Evolutionary conservation across 2,797 vertebrate genomes (phyloP).

Genomic region (Anableps anableps): DNA sequence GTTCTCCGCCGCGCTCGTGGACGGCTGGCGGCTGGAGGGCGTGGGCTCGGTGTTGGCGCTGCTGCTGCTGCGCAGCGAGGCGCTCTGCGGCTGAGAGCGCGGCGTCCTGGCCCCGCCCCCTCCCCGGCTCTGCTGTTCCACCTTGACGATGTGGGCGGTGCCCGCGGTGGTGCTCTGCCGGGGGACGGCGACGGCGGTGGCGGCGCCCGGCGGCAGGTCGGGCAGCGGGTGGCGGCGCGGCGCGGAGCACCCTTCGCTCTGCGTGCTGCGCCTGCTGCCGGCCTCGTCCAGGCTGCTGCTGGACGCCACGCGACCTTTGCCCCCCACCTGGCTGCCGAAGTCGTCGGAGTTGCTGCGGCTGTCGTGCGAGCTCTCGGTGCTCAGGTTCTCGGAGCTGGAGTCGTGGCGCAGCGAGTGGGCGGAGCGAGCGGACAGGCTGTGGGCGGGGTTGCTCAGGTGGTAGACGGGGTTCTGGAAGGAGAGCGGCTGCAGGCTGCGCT

Average conservation of each 20-base stretch:
- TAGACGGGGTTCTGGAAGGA: constrained; percentile 97
- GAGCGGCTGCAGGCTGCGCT: constrained; percentile 89
- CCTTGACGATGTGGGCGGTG: constrained; percentile 88
- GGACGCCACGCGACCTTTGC: constrained; percentile 75
- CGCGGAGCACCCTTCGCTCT: constrained; percentile 82
- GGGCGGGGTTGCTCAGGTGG: constrained; percentile 87
- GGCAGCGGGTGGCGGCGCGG: constrained; percentile 68
- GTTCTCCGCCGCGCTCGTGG: constrained; percentile 77
- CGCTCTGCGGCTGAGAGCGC: constrained; percentile 81
- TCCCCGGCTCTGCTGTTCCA: constrained; percentile 78
- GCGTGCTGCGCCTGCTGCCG: constrained; percentile 80
- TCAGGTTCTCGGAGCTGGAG: constrained; percentile 94
- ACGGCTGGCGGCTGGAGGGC: constrained; percentile 77
- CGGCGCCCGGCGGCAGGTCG: constrained; percentile 33
- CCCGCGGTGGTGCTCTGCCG: constrained; percentile 88
- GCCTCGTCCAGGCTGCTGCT: constrained; percentile 90
- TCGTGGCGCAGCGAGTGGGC: constrained; percentile 77
- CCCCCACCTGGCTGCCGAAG: constrained; percentile 60
- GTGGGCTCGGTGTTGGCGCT: constrained; percentile 83
- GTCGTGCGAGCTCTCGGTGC: constrained; percentile 89
- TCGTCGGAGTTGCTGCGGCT: constrained; percentile 87
- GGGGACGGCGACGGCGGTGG: constrained; percentile 83
- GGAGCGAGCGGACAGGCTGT: constrained; percentile 74
- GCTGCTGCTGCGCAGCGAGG: constrained; percentile 87
- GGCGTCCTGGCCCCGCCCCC: constrained; percentile 79